Conservation (phyloP, 2,888 invertebrate species). For the Hipparchia sbordonii region DNA sequence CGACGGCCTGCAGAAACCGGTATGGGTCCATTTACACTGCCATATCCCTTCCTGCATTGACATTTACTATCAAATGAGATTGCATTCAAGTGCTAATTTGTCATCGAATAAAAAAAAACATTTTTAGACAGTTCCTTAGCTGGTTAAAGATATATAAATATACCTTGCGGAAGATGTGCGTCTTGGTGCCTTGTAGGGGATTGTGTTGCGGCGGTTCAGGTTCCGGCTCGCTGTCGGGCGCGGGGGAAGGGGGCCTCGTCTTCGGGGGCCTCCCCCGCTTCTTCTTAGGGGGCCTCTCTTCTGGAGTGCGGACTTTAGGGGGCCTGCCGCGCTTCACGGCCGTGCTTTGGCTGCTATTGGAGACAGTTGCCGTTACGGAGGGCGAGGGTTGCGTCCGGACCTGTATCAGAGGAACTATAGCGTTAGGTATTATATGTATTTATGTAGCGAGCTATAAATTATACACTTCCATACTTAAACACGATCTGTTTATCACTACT, state of each 20-base stretch:
- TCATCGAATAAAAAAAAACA: too few species aligned
- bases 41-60: too few species aligned
- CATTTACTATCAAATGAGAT: too few species aligned
- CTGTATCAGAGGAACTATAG: slow-evolving; percentile 24
- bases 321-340: slow-evolving; percentile 79
- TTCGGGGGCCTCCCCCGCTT: slow-evolving; percentile 73
- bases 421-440: too few species aligned
- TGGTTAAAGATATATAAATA: neutral
- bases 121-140: too few species aligned
- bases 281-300: slow-evolving; percentile 70
- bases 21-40: too few species aligned
- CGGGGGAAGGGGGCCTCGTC: slow-evolving; percentile 51
- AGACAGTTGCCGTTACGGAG: slow-evolving; percentile 43
- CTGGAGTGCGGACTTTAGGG: slow-evolving; percentile 67
- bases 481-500: too few species aligned
- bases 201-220: slow-evolving; percentile 49
- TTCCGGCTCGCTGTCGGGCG: slow-evolving; percentile 48
- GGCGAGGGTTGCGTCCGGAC: slow-evolving; percentile 42
- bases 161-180: slow-evolving; percentile 73
- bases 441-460: too few species aligned
- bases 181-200: slow-evolving; percentile 65
- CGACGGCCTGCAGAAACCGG: too few species aligned
- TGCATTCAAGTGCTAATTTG: too few species aligned
- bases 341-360: slow-evolving; percentile 50
- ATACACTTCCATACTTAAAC: too few species aligned